phyloP scores from a whole-genome alignment of 37 sponge, comb jelly and placozoan genomes.

The Amphimedon queenslandica region DNA sequence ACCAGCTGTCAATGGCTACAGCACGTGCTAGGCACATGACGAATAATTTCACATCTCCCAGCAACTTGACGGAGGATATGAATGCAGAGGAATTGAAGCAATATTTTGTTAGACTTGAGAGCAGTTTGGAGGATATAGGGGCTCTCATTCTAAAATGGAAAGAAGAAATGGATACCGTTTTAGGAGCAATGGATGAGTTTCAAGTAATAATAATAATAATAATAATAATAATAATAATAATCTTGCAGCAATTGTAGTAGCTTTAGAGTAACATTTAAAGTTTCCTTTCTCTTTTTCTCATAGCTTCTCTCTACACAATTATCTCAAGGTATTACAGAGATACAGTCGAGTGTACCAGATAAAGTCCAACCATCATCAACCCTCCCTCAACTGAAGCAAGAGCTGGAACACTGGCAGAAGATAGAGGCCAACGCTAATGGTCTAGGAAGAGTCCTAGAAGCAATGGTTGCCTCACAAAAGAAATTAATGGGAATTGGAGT shows the following conservation, averaged over 20 bases:
- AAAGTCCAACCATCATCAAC: background rate
- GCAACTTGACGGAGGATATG: background rate
- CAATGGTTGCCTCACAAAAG: constrained; percentile 36
- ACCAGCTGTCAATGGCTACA: background rate
- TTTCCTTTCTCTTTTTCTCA: background rate
- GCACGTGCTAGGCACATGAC: background rate
- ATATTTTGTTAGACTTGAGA: constrained; percentile 17
- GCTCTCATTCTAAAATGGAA: constrained; percentile 26
- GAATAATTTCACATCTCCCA: background rate
- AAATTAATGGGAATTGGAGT: constrained; percentile 12
- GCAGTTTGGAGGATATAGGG: constrained; percentile 28
- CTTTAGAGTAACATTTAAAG: background rate
- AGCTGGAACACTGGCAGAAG: constrained; percentile 23
- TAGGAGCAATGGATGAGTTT: constrained; percentile 43
- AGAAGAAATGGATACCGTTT: constrained; percentile 17
- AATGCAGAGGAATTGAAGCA: constrained; percentile 7
- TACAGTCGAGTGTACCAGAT: background rate
- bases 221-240: too few species aligned
- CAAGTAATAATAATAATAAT: constrained; percentile 11
- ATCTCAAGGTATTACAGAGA: constrained; percentile 7
- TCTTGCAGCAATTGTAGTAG: background rate
- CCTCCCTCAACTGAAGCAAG: constrained; percentile 21
- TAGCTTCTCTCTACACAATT: constrained; percentile 1
- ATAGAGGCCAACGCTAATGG: constrained; percentile 14
- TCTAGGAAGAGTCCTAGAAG: constrained; percentile 28